phyloP scores from a whole-genome alignment of 2,113 vertebrate species.

The Symphodus melops region DNA sequence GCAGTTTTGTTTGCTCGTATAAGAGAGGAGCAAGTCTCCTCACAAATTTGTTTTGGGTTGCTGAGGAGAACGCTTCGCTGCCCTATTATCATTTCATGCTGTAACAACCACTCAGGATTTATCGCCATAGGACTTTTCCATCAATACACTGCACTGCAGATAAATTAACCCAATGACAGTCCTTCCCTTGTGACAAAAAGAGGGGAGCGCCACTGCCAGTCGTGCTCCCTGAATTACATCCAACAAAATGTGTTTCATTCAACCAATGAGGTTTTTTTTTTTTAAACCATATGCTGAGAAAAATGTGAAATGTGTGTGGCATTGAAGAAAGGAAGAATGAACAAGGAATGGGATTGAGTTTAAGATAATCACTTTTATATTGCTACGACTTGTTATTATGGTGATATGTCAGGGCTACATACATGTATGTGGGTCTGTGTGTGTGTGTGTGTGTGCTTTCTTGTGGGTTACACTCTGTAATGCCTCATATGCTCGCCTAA shows the following conservation, averaged over 20 bases:
- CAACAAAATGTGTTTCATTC: constrained; percentile 37
- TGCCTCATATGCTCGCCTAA: constrained; percentile 28
- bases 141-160: constrained; percentile 75
- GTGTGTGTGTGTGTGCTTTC: neutral
- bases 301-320: constrained; percentile 21
- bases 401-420: constrained; percentile 18
- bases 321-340: constrained; percentile 17
- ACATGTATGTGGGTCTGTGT: neutral
- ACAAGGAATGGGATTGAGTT: constrained; percentile 15
- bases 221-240: constrained; percentile 47
- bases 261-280: constrained; percentile 27
- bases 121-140: constrained; percentile 60
- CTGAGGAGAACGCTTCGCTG: constrained; percentile 56
- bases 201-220: constrained; percentile 41
- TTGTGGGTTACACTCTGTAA: constrained; percentile 12
- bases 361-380: constrained; percentile 18
- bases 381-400: constrained; percentile 9
- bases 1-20: constrained; percentile 45
- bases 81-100: constrained; percentile 70
- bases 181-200: constrained; percentile 49
- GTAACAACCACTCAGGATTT: constrained; percentile 71
- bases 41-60: constrained; percentile 62
- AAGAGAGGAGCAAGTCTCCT: constrained; percentile 48
- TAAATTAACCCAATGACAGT: constrained; percentile 70
- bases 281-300: constrained; percentile 6